These are phyloP conservation scores for Neosilurus hyrtlii DNA, from an alignment of 2,797 vertebrate species.

Conservation along the genomic window DNA sequence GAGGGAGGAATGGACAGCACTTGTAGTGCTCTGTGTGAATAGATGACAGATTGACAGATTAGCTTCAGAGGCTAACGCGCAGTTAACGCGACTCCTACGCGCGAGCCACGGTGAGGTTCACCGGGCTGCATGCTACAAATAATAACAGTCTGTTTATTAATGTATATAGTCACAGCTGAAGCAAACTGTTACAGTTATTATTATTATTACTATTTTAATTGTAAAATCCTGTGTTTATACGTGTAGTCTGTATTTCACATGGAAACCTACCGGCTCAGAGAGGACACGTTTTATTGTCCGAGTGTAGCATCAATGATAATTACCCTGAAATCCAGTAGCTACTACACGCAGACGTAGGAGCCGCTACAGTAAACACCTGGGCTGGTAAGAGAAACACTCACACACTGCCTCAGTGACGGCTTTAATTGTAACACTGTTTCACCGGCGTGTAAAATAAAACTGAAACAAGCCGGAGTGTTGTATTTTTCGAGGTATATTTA, in stretches of 20 bases:
- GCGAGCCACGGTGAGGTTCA: background rate
- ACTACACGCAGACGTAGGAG: background rate
- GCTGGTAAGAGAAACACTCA: too few species aligned
- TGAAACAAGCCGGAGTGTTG: background rate
- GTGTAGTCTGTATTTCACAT: too few species aligned
- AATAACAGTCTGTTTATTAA: background rate
- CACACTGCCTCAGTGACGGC: background rate
- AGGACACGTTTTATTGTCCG: too few species aligned
- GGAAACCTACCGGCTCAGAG: background rate
- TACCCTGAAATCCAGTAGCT: background rate
- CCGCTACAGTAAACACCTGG: background rate
- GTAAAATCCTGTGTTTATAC: too few species aligned
- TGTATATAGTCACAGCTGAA: background rate
- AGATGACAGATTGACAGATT: constrained; percentile 13
- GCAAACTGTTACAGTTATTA: background rate
- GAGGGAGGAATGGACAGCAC: background rate
- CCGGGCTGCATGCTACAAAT: background rate
- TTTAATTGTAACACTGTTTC: background rate
- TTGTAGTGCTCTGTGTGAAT: background rate
- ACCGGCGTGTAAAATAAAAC: background rate
- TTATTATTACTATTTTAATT: too few species aligned
- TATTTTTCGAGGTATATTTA: background rate
- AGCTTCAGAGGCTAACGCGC: background rate
- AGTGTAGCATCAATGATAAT: background rate
- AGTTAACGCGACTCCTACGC: background rate